Evolutionary conservation across 1,140 invertebrate genomes (phyloP).

Genomic region (Reticulitermes speratus): DNA sequence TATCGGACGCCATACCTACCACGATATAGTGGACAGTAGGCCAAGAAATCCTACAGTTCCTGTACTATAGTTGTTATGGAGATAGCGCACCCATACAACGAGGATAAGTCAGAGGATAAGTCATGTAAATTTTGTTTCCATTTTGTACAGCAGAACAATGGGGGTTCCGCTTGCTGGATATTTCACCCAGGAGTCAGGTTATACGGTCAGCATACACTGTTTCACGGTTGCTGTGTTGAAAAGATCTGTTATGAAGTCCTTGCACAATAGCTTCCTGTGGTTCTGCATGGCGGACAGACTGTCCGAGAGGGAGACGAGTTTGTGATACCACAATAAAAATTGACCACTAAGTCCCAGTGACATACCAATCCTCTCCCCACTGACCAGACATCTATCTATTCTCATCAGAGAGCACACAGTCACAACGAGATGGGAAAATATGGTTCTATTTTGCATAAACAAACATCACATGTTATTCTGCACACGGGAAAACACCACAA

Average conservation of each 20-base stretch:
- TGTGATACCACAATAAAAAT: too few relatives aligned
- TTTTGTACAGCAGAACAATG: constrained; percentile 11
- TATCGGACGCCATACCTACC: not conserved
- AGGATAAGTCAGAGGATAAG: not conserved
- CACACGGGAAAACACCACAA: too few relatives aligned
- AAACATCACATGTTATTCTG: too few relatives aligned
- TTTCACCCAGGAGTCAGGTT: not conserved
- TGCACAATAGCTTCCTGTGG: not conserved
- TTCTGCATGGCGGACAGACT: not conserved
- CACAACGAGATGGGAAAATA: too few relatives aligned
- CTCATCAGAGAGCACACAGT: too few relatives aligned
- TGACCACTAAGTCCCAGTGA: too few relatives aligned
- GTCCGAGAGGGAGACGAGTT: too few relatives aligned
- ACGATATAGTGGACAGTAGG: not conserved
- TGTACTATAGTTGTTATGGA: not conserved
- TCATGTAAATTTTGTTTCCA: not conserved
- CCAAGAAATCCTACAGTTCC: not conserved
- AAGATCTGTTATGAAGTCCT: not conserved
- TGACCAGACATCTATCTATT: too few relatives aligned
- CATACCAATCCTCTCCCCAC: too few relatives aligned
- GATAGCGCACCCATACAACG: not conserved
- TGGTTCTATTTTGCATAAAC: too few relatives aligned
- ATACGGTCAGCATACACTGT: not conserved
- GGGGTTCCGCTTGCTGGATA: not conserved
- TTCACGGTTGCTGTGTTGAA: not conserved